Evolutionary conservation across 1,140 invertebrate species (phyloP).

Genomic region (Drosophila yakuba): DNA sequence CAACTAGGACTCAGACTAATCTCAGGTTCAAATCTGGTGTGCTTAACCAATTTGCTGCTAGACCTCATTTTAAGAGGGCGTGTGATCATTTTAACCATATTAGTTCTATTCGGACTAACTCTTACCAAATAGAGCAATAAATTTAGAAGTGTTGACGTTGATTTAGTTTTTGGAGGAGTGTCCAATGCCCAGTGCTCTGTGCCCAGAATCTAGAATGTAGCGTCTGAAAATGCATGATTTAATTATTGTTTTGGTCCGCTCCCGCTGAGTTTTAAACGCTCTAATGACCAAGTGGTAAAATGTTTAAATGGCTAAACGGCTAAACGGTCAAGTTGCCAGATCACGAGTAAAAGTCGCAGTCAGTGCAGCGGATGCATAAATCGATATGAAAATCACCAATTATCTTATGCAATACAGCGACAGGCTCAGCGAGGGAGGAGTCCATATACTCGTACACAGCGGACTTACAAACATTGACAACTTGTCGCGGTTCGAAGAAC

Average conservation of each 20-base stretch:
- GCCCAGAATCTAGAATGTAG: neutral
- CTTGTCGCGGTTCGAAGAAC: constrained; percentile 58
- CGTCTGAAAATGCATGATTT: constrained; percentile 70
- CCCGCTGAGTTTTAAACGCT: constrained; percentile 64
- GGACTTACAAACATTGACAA: constrained; percentile 67
- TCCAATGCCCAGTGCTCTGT: neutral
- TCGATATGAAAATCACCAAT: constrained; percentile 83
- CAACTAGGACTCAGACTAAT: constrained; percentile 40
- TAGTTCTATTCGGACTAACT: constrained; percentile 57
- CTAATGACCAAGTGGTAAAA: constrained; percentile 29
- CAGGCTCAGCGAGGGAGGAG: constrained; percentile 15
- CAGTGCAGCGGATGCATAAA: constrained; percentile 73
- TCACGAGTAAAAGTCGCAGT: constrained; percentile 3
- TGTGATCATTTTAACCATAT: constrained; percentile 78
- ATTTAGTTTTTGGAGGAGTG: constrained; percentile 48
- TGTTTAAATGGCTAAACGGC: constrained; percentile 1
- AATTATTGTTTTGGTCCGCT: constrained; percentile 70
- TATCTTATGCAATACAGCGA: constrained; percentile 75
- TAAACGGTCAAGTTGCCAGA: constrained; percentile 3
- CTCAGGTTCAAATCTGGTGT: neutral
- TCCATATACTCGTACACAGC: neutral
- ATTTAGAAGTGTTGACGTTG: constrained; percentile 65
- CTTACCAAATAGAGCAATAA: constrained; percentile 78
- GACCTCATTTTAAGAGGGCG: constrained; percentile 39
- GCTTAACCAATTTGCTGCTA: neutral